Percentiles rank a stretch among this genome's conserved stretches.
phyloP scores from a whole-genome alignment of 2,888 invertebrate species.

The Acleris laterana region DNA sequence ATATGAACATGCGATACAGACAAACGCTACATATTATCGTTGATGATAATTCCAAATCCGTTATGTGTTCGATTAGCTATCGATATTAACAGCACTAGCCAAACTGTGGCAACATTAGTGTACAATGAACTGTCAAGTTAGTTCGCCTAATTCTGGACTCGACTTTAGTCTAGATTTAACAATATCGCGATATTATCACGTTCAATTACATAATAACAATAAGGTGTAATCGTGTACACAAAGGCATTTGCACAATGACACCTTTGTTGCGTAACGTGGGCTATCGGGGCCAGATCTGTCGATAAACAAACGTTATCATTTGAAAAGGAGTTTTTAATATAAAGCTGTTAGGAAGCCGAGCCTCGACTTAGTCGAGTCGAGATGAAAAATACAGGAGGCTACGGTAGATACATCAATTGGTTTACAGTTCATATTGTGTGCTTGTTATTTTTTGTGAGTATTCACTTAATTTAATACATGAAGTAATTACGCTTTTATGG shows the following conservation, averaged over 20 bases:
- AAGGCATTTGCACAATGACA: slow-evolving; percentile 20
- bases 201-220: slow-evolving; percentile 9
- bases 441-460: slow-evolving; percentile 43
- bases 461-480: slow-evolving; percentile 1
- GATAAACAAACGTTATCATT: slow-evolving; percentile 39
- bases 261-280: slow-evolving; percentile 46
- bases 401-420: slow-evolving; percentile 19
- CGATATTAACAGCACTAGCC: no score
- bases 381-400: slow-evolving; percentile 18
- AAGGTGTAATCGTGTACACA: slow-evolving; percentile 6
- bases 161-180: no score
- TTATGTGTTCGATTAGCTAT: no score
- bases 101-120: no score
- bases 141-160: no score
- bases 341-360: slow-evolving; percentile 14
- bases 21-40: no score
- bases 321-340: slow-evolving; percentile 21
- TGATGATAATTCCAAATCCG: no score
- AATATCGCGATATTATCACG: no score
- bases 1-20: no score
- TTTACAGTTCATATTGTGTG: slow-evolving; percentile 19
- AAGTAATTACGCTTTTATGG: neutral
- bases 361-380: slow-evolving; percentile 9
- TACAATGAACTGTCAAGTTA: no score
- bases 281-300: slow-evolving; percentile 43